Percentiles rank a stretch among this genome's conserved stretches.
phyloP scores from a whole-genome alignment of 2,888 invertebrate species.

The Formica aserva region DNA sequence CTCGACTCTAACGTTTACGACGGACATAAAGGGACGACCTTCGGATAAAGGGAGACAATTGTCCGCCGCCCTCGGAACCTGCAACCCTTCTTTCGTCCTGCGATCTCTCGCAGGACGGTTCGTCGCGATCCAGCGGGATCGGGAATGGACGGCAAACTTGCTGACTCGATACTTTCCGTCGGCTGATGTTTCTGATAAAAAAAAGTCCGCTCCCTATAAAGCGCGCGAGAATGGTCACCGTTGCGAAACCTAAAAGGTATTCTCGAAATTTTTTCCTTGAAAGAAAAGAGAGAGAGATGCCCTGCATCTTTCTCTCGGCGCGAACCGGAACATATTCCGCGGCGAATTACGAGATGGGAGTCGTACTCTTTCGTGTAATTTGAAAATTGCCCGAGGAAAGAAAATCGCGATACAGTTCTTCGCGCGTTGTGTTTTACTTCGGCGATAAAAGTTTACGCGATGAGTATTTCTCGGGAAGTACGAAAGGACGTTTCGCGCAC shows the following conservation, averaged over 20 bases:
- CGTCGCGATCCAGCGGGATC: conserved; percentile 42
- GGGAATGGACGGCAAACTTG: conserved; percentile 45
- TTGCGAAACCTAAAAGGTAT: conserved; percentile 54
- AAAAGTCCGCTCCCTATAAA: conserved; percentile 32
- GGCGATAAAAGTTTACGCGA: conserved; percentile 48
- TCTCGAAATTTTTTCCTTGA: conserved; percentile 65
- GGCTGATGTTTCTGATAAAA: conserved; percentile 60
- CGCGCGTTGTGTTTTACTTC: conserved; percentile 42
- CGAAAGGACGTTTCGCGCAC: conserved; percentile 34
- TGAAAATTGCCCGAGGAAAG: conserved; percentile 51
- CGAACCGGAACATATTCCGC: conserved; percentile 53
- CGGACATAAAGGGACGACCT: conserved; percentile 69
- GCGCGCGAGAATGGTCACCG: conserved; percentile 34
- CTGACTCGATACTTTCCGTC: conserved; percentile 65
- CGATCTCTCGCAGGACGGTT: conserved; percentile 55
- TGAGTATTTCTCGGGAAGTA: conserved; percentile 39
- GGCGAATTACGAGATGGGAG: conserved; percentile 41
- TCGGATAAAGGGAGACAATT: conserved; percentile 43
- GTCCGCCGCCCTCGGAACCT: conserved; percentile 50
- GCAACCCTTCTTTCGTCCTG: conserved; percentile 56
- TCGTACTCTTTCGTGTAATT: conserved; percentile 47
- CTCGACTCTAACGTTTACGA: conserved; percentile 69
- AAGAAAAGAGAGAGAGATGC: conserved; percentile 34
- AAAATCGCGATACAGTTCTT: conserved; percentile 49
- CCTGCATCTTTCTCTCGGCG: neutral